phyloP scores from a whole-genome alignment of 1,140 invertebrate genomes.

The Leptonema lineaticorne region DNA sequence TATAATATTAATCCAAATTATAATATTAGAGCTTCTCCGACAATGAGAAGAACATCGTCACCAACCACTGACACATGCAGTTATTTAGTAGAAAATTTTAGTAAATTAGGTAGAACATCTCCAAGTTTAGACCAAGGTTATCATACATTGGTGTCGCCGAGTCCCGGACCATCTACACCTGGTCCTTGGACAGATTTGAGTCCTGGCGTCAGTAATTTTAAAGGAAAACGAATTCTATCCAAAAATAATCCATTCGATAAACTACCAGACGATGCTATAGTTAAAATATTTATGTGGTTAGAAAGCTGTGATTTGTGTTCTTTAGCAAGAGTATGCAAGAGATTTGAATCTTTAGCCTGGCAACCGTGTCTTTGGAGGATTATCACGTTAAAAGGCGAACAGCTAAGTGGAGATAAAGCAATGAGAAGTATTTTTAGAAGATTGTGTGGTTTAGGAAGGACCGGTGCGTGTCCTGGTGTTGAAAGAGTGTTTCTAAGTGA shows the following conservation, averaged over 20 bases:
- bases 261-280: constrained; percentile 58
- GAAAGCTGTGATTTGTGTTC: constrained; percentile 72
- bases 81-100: constrained; percentile 49
- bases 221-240: constrained; percentile 39
- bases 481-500: constrained; percentile 70
- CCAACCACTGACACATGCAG: constrained; percentile 43
- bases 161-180: constrained; percentile 48
- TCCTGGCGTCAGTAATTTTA: constrained; percentile 36
- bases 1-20: constrained; percentile 30
- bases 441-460: constrained; percentile 59
- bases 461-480: constrained; percentile 61
- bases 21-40: constrained; percentile 38
- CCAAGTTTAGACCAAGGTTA: constrained; percentile 69
- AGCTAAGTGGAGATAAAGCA: constrained; percentile 67
- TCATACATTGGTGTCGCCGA: constrained; percentile 65
- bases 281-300: constrained; percentile 73
- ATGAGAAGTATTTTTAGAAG: constrained; percentile 64
- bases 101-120: constrained; percentile 52
- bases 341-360: constrained; percentile 80
- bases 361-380: constrained; percentile 74
- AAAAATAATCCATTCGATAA: constrained; percentile 54
- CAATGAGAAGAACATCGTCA: too few species aligned
- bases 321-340: constrained; percentile 71
- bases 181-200: constrained; percentile 45
- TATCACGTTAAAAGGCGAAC: constrained; percentile 65